Evolutionary conservation across 1,140 invertebrate species (phyloP), one percentile per base, ranked within the genome.

Genomic region (Euura lappo): DNA sequence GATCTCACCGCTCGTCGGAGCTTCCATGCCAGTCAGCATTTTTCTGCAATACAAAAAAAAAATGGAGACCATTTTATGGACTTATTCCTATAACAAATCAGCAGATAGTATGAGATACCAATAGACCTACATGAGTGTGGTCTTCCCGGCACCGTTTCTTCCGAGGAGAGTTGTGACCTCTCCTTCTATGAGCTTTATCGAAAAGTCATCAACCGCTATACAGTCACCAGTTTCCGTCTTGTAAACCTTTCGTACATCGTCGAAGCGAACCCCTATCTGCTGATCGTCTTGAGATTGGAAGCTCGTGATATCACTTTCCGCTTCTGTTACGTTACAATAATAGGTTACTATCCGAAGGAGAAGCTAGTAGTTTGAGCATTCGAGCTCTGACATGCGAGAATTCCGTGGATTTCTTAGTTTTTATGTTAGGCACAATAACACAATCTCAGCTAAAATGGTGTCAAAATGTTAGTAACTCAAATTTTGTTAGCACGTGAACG

Each of bases 81-180:
- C n/a, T n/a, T n/a, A n/a, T n/a, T 28, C 0, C 28, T 28, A 28
- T 28, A 1, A 28, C 28, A 1, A 28, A 28, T 28, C 1, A 28
- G 28, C 28, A 28, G 28, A 28, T 28, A 28, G 28, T 1, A 28
- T 28, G 28, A 28, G 28, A n/a, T n/a, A n/a, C n/a, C n/a, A 60
- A 68, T 73, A 71, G 10, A 89, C 91, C 81, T 81, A 94, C 91
- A 96, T 93, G 78, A 93, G 89, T 66, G 93, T 95, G 44, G 93
- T 95, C 85, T 95, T 95, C 4, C 95, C 95, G 13, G 95, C 94
- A 42, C 94, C 94, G 78, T 95, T 96, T 74, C 93, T 93, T 1
- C 95, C 96, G 4, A 97, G 86, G 7, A 97, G 85, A 47, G 91
- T 91, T 0, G 92, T 93, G 13, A 93, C 90, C 78, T 93, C 90